phyloP scores from a whole-genome alignment of 2,797 vertebrate genomes.

The Poecilia gillii region DNA sequence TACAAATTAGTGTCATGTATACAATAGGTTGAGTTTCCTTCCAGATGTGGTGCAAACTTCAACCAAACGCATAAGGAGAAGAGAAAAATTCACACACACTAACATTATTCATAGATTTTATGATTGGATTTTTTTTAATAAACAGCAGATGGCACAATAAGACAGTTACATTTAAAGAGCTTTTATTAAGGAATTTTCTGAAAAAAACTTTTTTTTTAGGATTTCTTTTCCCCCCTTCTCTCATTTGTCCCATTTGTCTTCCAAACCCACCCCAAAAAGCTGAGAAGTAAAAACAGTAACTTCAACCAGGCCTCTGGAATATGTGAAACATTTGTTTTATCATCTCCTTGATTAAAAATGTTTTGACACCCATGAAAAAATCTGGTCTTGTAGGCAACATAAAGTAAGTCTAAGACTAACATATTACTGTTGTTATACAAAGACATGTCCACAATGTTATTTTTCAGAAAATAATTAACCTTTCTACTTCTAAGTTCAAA shows the following conservation, averaged over 20 bases:
- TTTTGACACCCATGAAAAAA: background rate
- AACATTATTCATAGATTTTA: background rate
- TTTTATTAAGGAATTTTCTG: background rate
- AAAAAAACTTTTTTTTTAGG: background rate
- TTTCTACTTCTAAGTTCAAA: background rate
- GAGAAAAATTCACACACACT: background rate
- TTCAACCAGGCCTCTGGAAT: background rate
- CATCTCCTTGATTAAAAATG: background rate
- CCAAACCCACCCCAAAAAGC: background rate
- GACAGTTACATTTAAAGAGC: background rate
- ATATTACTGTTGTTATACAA: background rate
- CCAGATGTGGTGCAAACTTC: background rate
- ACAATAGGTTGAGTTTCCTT: conserved; percentile 1
- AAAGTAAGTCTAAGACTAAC: background rate
- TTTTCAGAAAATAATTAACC: background rate
- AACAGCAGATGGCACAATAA: conserved; percentile 2
- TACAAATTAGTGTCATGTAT: conserved; percentile 2
- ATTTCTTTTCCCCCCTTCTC: background rate
- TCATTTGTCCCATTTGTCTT: background rate
- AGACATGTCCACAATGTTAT: background rate
- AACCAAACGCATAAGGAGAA: background rate
- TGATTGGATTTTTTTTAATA: background rate
- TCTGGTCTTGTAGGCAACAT: background rate
- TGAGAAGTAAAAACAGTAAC: background rate
- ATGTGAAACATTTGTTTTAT: background rate